phyloP scores from a whole-genome alignment of 2,797 vertebrate genomes.

The Eulemur coronatus region DNA sequence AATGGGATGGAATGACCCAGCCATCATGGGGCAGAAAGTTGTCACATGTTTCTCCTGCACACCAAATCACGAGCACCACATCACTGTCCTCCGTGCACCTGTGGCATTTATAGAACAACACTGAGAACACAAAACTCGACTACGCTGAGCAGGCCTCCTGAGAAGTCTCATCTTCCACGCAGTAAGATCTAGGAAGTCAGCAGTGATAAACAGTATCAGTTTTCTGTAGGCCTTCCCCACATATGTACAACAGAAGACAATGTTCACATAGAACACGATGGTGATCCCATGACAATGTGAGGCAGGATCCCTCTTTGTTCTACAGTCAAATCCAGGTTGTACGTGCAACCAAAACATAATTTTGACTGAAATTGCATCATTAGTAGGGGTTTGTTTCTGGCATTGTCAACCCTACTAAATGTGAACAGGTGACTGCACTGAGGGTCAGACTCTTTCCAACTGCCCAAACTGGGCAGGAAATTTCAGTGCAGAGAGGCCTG shows the following conservation, averaged over 20 bases:
- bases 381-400: not conserved
- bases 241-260: not conserved
- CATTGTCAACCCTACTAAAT: not conserved
- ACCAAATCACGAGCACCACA: not conserved
- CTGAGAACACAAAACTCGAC: not conserved
- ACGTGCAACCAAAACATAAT: not conserved
- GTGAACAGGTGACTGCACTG: not conserved
- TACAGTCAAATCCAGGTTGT: not conserved
- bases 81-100: not conserved
- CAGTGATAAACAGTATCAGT: not conserved
- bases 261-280: rapidly evolving
- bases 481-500: not conserved
- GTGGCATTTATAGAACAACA: not conserved
- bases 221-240: not conserved
- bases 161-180: not conserved
- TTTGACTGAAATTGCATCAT: not conserved
- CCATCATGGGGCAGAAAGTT: not conserved
- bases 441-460: not conserved
- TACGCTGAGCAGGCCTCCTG: not conserved
- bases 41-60: rapidly evolving
- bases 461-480: not conserved
- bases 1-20: not conserved
- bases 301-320: not conserved
- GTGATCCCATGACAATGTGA: rapidly evolving
- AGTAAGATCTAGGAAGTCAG: not conserved